These are phyloP conservation scores for Typhlomys cinereus DNA, from an alignment of 2,113 vertebrate species.

Conservation along the genomic window DNA sequence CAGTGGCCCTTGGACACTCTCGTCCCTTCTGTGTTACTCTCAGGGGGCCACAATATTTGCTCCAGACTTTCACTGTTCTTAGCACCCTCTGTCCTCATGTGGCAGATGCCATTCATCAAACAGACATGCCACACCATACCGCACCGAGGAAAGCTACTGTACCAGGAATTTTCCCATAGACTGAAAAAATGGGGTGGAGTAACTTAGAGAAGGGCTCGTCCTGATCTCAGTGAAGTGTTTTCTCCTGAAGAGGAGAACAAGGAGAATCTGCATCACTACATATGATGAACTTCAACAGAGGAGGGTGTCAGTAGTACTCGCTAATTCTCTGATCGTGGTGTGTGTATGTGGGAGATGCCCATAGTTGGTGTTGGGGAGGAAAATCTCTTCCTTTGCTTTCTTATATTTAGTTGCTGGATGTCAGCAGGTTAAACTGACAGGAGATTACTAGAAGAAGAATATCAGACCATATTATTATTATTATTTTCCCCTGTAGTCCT, in stretches of 20 bases:
- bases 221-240: background rate
- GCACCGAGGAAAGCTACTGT: no score
- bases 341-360: background rate
- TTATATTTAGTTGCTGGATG: background rate
- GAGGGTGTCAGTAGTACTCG: background rate
- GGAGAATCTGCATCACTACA: background rate
- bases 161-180: no score
- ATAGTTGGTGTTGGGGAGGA: background rate
- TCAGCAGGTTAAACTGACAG: background rate
- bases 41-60: no score
- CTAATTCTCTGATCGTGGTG: background rate
- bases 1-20: no score
- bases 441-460: background rate
- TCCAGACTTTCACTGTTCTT: no score
- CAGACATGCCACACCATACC: no score
- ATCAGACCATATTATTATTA: background rate
- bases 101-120: no score
- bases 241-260: background rate
- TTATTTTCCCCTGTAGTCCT: background rate
- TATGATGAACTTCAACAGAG: background rate
- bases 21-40: no score
- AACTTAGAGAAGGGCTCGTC: background rate
- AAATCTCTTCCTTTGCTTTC: background rate
- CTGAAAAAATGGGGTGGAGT: no score
- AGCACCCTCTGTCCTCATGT: no score